phyloP scores from a whole-genome alignment of 1,140 invertebrate genomes.

The Penaeus chinensis region DNA sequence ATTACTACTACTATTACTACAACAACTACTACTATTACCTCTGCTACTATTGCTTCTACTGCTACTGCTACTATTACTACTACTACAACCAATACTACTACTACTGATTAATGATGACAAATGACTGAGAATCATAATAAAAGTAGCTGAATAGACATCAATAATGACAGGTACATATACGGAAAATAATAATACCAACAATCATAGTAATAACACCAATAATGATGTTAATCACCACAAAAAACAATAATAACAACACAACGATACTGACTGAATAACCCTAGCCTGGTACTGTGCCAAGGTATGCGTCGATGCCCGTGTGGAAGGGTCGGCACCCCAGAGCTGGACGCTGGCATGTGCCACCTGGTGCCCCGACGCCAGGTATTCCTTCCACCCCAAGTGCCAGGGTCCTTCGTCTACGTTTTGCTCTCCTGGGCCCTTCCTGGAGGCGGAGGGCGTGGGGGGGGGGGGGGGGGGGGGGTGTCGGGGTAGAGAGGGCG shows the following conservation, averaged over 20 bases:
- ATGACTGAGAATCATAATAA: no score
- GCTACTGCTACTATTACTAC: no score
- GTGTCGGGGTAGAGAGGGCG: neutral
- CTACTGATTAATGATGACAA: no score
- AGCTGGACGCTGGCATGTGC: slow-evolving; percentile 56
- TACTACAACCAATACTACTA: no score
- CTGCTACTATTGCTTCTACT: no score
- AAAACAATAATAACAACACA: neutral
- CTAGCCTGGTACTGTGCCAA: slow-evolving; percentile 52
- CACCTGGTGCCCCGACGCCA: slow-evolving; percentile 61
- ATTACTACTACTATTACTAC: no score
- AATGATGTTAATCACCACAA: neutral
- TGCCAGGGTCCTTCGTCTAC: slow-evolving; percentile 22
- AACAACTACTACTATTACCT: no score
- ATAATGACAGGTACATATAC: no score
- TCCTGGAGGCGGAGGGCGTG: neutral
- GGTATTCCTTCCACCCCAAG: slow-evolving; percentile 54
- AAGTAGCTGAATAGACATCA: no score
- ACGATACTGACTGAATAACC: slow-evolving; percentile 47
- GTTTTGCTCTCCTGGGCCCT: slow-evolving; percentile 45
- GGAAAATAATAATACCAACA: no score
- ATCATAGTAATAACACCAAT: no score
- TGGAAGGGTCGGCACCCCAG: slow-evolving; percentile 60
- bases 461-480: neutral
- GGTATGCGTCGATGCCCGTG: slow-evolving; percentile 50